Base-by-base conservation (phyloP, 2,113 vertebrate genomes). In the Dolichotis patagonum region DNA sequence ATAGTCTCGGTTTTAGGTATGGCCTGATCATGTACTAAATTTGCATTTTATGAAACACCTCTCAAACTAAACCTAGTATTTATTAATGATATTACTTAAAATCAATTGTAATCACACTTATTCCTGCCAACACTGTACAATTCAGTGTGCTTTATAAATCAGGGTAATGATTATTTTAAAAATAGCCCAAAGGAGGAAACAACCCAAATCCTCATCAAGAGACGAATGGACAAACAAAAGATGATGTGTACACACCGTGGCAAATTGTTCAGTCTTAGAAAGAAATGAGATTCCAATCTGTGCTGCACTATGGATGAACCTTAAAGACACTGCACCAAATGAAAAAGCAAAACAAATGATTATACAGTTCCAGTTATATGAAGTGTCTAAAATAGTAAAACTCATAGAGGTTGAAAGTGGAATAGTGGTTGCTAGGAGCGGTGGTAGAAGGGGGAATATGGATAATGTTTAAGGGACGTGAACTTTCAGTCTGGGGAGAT, bases 71-170 rank as follows among this genome's bases (percentile, higher is more conserved):
- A 98, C 96, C 95, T 97, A 96, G 62, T 97, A 69, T 60, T 56
- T 96, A 92, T 96, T 98, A 97, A 84, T 98, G 91, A 77, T 73
- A 98, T 97, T 96, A 97, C 84, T 95, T 98, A 98, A 98, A 98
- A 92, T 96, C 82, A 17, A 3, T 32, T 95, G 97, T 85, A 96
- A 95, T 98, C 96, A 94, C 73, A 96, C 63, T 97, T 96, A 26
- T 96, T 98, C 88, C 93, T 81, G 84, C 82, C 22, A 96, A 98
- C 97, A 80, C 90, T 97, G 90, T 97, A 95, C 3, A 94, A 85
- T 43, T 80, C 46, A 63, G 26, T 82, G 41, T 58, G 58, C 3
- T 95, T 95, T 62, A 90, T 85, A 92, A 95, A 85, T 41, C 56
- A 56, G 2, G 30, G 35, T 84, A 71, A 62, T 24, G 49, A 93